Base-by-base conservation (phyloP, 1,140 invertebrate species). In the Berghia stephanieae region DNA sequence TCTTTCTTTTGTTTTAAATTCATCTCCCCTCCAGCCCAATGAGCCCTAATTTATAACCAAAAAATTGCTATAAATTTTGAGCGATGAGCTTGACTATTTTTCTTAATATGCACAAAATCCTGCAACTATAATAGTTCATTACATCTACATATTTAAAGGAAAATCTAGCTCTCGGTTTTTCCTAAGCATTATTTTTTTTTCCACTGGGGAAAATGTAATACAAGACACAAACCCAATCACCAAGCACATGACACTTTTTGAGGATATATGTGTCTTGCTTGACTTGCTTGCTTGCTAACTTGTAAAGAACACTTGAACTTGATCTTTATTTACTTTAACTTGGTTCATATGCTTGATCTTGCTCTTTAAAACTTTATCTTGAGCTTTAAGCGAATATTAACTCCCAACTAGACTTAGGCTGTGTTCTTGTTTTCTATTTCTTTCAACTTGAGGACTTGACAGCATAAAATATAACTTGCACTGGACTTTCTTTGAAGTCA, bases 271-370 rank as follows among this genome's bases (percentile, higher is more conserved):
- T 18, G 21, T 10, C 34, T 2, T 3, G 27, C 24, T 31, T 42
- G 57, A 24, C 57, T 75, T 60, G 57, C 55, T 76, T 76, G 74
- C 74, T 76, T 76, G 74, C 67, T 36, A 76, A 21, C 74, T 76
- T 66, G 57, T 44, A 44, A 44, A n/a, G 21, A 44, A 43, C 52
- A 67, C 46, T 24, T 60, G 31, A 60, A 42, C 34, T 66, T 46
- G 43, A 66, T 63, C 73, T 75, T 75, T 68, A 31, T 57, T 16
- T 76, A 63, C 5, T 10, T 2, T 5, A 10, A 40, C 34, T 6
- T 27, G 6, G 16, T 60, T 43, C 67, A n/a, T 13, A 34, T 49
- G 24, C 74, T 68, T 76, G 74, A 43, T 36, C 49, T 66, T 76
- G 74, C n/a, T 76, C 43, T 67, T 60, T 42, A 63, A 63, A 63